Evolutionary conservation across 2,888 invertebrate species (phyloP).

Genomic region (Drosophila nigricruria): DNA sequence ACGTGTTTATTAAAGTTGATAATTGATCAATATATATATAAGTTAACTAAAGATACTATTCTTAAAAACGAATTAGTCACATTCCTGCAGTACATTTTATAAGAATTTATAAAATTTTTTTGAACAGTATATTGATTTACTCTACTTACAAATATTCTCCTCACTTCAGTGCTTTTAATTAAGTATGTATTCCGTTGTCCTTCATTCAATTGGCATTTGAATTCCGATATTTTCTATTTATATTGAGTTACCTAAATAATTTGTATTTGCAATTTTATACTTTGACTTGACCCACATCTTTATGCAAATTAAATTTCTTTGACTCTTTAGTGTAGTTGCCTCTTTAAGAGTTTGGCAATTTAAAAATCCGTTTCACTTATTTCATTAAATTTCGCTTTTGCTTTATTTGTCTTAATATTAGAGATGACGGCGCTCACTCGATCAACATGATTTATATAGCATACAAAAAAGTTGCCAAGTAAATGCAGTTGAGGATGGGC

Average conservation of each 20-base stretch:
- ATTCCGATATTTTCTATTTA: neutral
- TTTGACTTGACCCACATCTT: neutral
- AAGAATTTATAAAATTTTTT: no score
- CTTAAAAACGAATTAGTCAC: no score
- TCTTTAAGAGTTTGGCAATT: neutral
- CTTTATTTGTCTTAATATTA: slow-evolving; percentile 57
- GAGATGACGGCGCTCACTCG: slow-evolving; percentile 58
- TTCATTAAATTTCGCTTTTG: slow-evolving; percentile 16
- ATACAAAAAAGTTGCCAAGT: slow-evolving; percentile 35
- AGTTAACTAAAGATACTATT: neutral
- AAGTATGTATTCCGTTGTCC: neutral
- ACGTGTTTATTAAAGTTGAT: neutral
- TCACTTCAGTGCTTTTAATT: neutral
- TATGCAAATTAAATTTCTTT: neutral
- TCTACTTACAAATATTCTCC: neutral
- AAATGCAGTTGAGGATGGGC: slow-evolving; percentile 39
- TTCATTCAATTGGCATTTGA: neutral
- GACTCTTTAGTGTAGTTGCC: neutral
- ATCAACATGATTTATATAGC: slow-evolving; percentile 75
- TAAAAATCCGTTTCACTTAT: slow-evolving; percentile 1
- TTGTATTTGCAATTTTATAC: neutral
- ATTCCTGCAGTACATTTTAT: no score
- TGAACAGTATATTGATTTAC: neutral
- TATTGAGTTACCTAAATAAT: neutral
- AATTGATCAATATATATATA: neutral